phyloP scores from a whole-genome alignment of 2,888 invertebrate genomes.

The Drosophila testacea region DNA sequence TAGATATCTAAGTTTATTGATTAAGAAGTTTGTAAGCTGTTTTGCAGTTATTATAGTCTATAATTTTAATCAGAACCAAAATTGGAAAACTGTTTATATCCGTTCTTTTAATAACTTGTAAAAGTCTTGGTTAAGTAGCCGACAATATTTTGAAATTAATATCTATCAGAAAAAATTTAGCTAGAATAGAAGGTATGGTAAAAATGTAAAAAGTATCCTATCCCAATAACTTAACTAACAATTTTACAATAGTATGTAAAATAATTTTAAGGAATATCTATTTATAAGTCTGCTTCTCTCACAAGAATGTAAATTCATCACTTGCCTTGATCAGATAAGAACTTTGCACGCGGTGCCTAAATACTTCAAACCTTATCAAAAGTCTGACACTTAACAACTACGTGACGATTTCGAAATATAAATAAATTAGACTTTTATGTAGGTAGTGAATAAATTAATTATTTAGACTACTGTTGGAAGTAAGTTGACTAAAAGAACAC shows the following conservation, averaged over 20 bases:
- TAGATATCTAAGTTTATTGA: too few relatives aligned
- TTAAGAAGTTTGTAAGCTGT: too few relatives aligned
- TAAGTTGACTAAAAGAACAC: too few relatives aligned
- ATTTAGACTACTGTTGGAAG: not conserved
- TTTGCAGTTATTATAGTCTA: too few relatives aligned
- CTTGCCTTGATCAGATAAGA: conserved; percentile 18
- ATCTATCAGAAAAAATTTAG: too few relatives aligned
- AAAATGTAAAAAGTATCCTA: not conserved
- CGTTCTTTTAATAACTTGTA: too few relatives aligned
- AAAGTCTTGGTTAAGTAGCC: too few relatives aligned
- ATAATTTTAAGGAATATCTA: not conserved
- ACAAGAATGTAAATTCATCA: conserved; percentile 2
- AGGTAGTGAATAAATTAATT: not conserved
- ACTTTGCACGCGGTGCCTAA: conserved; percentile 7
- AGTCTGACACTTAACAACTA: conserved; percentile 9
- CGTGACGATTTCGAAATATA: conserved; percentile 25
- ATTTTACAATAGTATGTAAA: not conserved
- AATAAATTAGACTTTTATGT: not conserved
- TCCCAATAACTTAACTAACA: not conserved
- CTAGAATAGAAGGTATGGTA: not conserved
- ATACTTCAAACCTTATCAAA: conserved; percentile 30
- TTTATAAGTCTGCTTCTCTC: not conserved
- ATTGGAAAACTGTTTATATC: too few relatives aligned
- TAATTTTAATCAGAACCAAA: too few relatives aligned
- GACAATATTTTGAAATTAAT: too few relatives aligned